These are phyloP conservation scores for Holacanthella duospinosa DNA, from an alignment of 2,888 invertebrate species.

Conservation along the genomic window DNA sequence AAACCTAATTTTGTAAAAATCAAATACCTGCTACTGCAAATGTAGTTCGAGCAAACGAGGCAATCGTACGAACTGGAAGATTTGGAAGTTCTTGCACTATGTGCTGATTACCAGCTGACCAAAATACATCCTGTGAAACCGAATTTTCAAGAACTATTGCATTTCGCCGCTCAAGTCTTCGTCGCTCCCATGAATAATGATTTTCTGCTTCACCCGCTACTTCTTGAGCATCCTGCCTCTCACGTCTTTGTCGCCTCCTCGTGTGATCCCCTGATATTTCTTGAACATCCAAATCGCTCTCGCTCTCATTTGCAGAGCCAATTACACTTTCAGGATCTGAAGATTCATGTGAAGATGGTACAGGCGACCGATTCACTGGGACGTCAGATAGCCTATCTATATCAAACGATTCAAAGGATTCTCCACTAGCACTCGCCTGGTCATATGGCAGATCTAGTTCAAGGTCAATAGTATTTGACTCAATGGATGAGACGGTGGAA, in stretches of 20 bases:
- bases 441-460: background rate
- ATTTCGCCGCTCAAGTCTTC: background rate
- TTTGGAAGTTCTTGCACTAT: too few relatives aligned
- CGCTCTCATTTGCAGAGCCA: background rate
- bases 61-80: too few relatives aligned
- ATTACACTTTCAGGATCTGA: background rate
- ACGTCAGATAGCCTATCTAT: background rate
- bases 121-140: background rate
- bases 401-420: background rate
- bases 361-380: background rate
- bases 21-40: too few relatives aligned
- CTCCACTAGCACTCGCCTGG: background rate
- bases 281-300: background rate
- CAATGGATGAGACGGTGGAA: background rate
- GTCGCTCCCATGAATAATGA: background rate
- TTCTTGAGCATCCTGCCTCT: background rate
- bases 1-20: too few relatives aligned
- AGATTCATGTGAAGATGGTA: background rate
- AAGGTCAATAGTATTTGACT: background rate
- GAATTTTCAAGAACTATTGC: background rate
- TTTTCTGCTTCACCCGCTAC: background rate
- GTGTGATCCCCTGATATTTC: background rate
- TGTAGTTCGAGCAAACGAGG: too few relatives aligned
- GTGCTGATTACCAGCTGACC: too few relatives aligned
- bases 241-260: background rate